These are phyloP conservation scores for Dioctria rufipes DNA, from an alignment of 2,888 invertebrate genomes.

Conservation along the genomic window DNA sequence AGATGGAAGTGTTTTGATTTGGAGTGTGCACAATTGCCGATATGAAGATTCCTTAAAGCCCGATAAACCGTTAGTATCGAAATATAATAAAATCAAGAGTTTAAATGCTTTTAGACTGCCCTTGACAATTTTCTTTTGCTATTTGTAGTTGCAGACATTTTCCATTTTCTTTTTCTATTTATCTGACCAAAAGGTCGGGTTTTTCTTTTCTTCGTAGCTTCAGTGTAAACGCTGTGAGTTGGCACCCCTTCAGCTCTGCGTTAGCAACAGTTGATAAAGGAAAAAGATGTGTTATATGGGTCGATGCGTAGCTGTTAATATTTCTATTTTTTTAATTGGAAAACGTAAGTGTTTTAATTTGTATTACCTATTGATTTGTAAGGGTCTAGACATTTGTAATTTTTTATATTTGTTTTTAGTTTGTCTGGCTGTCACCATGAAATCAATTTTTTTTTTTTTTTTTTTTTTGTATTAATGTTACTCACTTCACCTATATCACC, in stretches of 20 bases:
- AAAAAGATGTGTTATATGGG: conserved; percentile 88
- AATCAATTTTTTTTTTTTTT: neutral
- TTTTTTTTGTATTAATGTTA: too few species aligned
- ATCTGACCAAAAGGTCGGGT: conserved; percentile 56
- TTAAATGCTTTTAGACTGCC: conserved; percentile 51
- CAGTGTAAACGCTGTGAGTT: conserved; percentile 89
- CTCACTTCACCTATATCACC: too few species aligned
- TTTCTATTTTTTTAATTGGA: neutral
- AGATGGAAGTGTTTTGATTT: conserved; percentile 93
- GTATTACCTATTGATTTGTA: neutral
- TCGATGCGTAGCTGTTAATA: conserved; percentile 71
- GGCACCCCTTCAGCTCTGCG: conserved; percentile 88
- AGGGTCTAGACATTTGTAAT: neutral
- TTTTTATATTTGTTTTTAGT: neutral
- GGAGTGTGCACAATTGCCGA: conserved; percentile 84
- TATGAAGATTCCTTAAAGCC: conserved; percentile 86
- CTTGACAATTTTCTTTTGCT: conserved; percentile 37
- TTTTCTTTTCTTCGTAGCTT: conserved; percentile 76
- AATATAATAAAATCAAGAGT: conserved; percentile 9
- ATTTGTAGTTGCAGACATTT: conserved; percentile 31
- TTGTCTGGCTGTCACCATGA: neutral
- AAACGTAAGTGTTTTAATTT: neutral
- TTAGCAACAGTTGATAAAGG: conserved; percentile 88
- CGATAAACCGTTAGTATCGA: conserved; percentile 79
- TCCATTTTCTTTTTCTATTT: conserved; percentile 53